These are phyloP conservation scores for Teleiodes luculella DNA, from an alignment of 2,888 invertebrate species.

Conservation along the genomic window DNA sequence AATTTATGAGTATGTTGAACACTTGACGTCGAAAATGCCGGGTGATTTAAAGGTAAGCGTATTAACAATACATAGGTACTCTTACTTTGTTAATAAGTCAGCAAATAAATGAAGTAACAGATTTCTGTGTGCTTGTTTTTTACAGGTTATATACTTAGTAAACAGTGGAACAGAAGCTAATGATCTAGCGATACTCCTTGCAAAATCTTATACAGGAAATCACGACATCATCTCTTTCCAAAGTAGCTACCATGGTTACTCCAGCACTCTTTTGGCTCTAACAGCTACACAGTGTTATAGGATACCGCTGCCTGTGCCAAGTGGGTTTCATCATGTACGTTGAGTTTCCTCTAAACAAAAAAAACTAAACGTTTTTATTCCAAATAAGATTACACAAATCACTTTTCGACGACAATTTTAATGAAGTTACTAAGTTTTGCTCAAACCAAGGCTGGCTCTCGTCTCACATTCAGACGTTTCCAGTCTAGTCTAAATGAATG, in stretches of 20 bases:
- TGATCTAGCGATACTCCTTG: slow-evolving; percentile 93
- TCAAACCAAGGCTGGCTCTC: too few relatives aligned
- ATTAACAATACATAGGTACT: too few relatives aligned
- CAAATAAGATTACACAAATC: too few relatives aligned
- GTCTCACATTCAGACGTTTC: too few relatives aligned
- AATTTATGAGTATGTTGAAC: slow-evolving; percentile 93
- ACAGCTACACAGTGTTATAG: slow-evolving; percentile 90
- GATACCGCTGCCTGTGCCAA: slow-evolving; percentile 83
- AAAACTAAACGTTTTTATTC: too few relatives aligned
- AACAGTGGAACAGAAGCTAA: slow-evolving; percentile 99
- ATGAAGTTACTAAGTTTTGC: too few relatives aligned
- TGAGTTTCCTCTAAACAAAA: background rate
- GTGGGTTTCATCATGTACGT: slow-evolving; percentile 87
- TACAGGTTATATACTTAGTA: slow-evolving; percentile 91
- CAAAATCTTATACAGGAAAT: slow-evolving; percentile 90
- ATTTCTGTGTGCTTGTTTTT: too few relatives aligned
- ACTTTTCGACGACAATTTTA: too few relatives aligned
- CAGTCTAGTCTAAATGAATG: too few relatives aligned
- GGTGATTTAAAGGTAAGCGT: slow-evolving; percentile 86
- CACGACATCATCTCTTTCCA: slow-evolving; percentile 91
- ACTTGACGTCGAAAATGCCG: slow-evolving; percentile 88
- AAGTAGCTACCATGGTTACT: slow-evolving; percentile 96
- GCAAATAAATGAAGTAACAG: too few relatives aligned
- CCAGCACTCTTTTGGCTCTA: slow-evolving; percentile 88
- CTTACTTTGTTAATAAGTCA: too few relatives aligned